Percentiles rank a stretch among this genome's conserved stretches.
phyloP scores from a whole-genome alignment of 2,113 vertebrate genomes.

The Bos indicus region DNA sequence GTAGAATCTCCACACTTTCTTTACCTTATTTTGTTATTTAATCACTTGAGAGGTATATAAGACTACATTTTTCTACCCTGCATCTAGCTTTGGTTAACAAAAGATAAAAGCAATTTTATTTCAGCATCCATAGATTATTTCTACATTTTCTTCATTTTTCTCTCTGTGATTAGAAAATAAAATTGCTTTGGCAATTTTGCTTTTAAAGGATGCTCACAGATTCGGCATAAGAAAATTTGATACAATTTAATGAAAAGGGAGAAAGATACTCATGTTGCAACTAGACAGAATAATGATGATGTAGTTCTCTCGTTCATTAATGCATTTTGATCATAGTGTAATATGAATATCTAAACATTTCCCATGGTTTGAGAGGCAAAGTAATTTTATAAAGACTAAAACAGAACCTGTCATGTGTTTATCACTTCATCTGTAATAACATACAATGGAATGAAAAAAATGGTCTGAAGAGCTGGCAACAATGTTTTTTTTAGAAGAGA shows the following conservation, averaged over 20 bases:
- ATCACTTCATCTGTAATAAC: neutral
- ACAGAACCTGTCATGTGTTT: neutral
- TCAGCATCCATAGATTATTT: neutral
- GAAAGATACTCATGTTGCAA: neutral
- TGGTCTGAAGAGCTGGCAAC: neutral
- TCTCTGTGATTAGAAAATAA: neutral
- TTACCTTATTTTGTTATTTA: neutral
- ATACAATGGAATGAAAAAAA: neutral
- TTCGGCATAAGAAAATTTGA: neutral
- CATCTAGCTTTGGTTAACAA: neutral
- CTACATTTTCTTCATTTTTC: neutral
- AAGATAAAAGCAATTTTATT: neutral
- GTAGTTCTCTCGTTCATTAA: neutral
- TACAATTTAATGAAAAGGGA: neutral
- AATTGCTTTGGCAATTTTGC: neutral
- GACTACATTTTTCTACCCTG: neutral
- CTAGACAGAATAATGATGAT: neutral
- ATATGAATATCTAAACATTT: neutral
- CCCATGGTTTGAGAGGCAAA: neutral
- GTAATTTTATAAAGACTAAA: neutral
- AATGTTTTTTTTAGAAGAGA: neutral
- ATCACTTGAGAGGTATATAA: neutral
- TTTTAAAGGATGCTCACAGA: neutral
- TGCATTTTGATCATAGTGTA: neutral
- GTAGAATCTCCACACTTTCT: neutral